Base-by-base conservation (phyloP, 2,113 vertebrate species). In the Microcebus jonahi region DNA sequence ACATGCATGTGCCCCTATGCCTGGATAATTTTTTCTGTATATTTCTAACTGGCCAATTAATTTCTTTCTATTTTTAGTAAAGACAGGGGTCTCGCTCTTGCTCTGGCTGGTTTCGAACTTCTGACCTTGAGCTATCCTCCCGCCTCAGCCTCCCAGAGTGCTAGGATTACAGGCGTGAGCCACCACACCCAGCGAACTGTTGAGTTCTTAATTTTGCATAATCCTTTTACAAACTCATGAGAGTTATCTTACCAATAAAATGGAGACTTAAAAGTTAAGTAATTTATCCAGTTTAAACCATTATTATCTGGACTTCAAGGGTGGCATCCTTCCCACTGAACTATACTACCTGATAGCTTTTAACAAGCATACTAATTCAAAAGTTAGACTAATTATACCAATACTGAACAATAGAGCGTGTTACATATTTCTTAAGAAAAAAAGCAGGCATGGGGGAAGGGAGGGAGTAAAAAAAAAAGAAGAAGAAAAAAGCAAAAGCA, bases 361-460 rank as follows among this genome's bases (percentile, higher is more conserved):
- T 50, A 42, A 42, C 27, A 42, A 27, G 21, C 14, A 42, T 6
- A 8, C 42, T 86, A 76, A 73, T 45, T 57, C 20, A 85, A 36
- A 84, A 92, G 6, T 29, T 48, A 83, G 36, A 14, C 14, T 39
- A 36, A 42, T 53, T 57, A 1, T 13, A 1, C 81, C 23, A 68
- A 1, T 17, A 13, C 27, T 67, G 59, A 88, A 42, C 1, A 0
- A 5, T 39, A 13, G 0, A 45, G 20, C 8, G 3, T 34, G 3
- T 79, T 20, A 9, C 5, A 0, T 67, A 29, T 75, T 92, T 75
- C 42, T 50, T 29, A 42, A 75, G 39, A 39, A 70, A 57, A 55
- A 83, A 45, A 61, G 1, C 8, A 21, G 59, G 53, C 53, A 18
- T 55, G 1, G 53, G 53, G 53, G 53, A 55, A 17, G 5, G 53